Base-by-base conservation (phyloP, 2,113 vertebrate species). In the Nanorana parkeri region DNA sequence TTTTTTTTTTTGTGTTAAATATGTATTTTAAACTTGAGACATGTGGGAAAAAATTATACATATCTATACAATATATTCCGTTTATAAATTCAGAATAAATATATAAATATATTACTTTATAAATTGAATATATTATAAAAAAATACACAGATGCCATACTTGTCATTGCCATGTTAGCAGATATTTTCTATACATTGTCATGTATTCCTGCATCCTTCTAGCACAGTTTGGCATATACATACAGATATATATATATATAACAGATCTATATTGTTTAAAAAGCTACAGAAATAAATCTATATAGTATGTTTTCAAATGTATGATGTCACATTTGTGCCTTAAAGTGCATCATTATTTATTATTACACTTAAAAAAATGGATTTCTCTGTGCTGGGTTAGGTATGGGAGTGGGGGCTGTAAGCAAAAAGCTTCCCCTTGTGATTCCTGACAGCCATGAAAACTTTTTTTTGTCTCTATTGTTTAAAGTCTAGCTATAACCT, bases 121-220 rank as follows among this genome's bases (percentile, higher is more conserved):
- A 67, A 54, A n/a, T 60, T 58, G 55, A 17, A 81, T 80, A 78
- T 78, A 80, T 80, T n/a, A n/a, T n/a, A 54, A 76, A 32, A 36
- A 36, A 6, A 72, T 51, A 60, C 64, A 41, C 80, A 79, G 66
- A 81, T 71, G 85, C 85, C 85, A 83, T 83, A 83, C 67, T 41
- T 51, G 68, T 55, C 63, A 52, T 67, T 68, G 77, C 68, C 68
- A 66, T 73, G 24, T 29, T 66, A 68, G 36, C 28, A 21, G 24
- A 36, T 68, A 58, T 73, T 81, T 85, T 77, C 78, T 72, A 52
- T 55, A n/a, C 21, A 21, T 52, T 52, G 83, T 78, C 75, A 60
- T 0, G 0, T 29, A 5, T 72, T 71, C 24, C 51, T 20, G 20
- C 85, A 84, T 79, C 82, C 17, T 1, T 24, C 61, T 66, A 72